Conservation (phyloP, 2,113 vertebrate species). For the Bos javanicus region DNA sequence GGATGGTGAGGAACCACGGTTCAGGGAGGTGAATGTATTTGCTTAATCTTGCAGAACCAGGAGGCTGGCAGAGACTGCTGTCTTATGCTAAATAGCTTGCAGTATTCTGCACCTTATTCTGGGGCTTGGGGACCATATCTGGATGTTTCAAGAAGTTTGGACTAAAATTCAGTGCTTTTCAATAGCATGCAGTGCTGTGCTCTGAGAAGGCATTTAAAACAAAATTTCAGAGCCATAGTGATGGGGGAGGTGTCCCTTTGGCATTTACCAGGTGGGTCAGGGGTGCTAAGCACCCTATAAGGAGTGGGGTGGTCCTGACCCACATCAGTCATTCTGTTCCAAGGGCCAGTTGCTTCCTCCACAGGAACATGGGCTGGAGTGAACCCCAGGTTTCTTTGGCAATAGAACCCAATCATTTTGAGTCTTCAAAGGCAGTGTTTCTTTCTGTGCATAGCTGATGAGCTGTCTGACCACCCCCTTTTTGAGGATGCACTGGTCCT, state of each 20-base stretch:
- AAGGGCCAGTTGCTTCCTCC: background rate
- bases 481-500: background rate
- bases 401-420: background rate
- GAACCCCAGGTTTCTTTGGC: background rate
- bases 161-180: background rate
- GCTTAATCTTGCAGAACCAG: background rate
- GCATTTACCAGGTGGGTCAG: too few species aligned
- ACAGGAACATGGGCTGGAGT: background rate
- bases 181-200: background rate
- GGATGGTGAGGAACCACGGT: fast-evolving
- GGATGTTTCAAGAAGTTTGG: background rate
- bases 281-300: background rate
- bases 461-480: background rate
- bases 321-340: background rate
- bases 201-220: background rate
- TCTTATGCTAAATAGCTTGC: background rate
- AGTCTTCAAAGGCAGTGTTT: fast-evolving
- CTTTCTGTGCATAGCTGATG: background rate
- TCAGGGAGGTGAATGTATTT: background rate
- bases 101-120: background rate
- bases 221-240: background rate
- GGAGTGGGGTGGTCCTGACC: too few species aligned
- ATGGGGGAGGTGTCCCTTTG: background rate
- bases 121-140: too few species aligned
- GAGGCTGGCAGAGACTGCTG: background rate